Evolutionary conservation across 2,888 invertebrate genomes (phyloP), one percentile per base, ranked within the genome.

Genomic region (Cyrtodaria siliqua): DNA sequence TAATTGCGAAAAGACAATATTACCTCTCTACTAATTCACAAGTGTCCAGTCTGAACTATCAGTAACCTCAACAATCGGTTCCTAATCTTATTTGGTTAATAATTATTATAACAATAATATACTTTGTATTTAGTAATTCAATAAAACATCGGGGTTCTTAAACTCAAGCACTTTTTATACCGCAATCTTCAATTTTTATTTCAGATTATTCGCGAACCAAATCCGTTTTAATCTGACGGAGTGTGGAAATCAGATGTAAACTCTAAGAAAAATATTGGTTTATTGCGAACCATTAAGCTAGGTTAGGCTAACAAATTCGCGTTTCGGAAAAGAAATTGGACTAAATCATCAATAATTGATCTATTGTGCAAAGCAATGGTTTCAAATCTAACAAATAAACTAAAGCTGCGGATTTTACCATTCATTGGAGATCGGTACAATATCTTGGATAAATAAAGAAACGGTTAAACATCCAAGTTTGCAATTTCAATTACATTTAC

Each of bases 261-360:
- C 12, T 8, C 6, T 12, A 4, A 12, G 33, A 33, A 33, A 4
- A 33, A 33, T 33, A 33, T 33, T 33, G 12, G 4, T 33, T 33
- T 33, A 33, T 33, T 4, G 33, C 33, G 4, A 12, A 12, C 12
- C 4, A 8, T 33, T 33, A 33, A 8, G 33, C 33, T 50, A 23
- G 18, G 50, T 24, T 50, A 20, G n/a, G 50, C n/a, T 24, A 50
- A 50, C 50, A 50, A 50, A 50, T 23, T n/a, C 50, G 24, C 50
- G 50, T 24, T 50, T 50, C 50, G 23, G 24, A 47, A 18, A 18
- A n/a, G 2, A 9, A 14, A 20, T 50, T 23, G 23, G 24, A 23
- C 24, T 50, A 23, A 20, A 50, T 50, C 18, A 20, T 20, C 18
- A 50, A 50, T 50, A 50, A 23, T 12, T 50, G 50, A 50, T 50